phyloP scores from a whole-genome alignment of 1,140 invertebrate species.

The Drosophila bipectinata region DNA sequence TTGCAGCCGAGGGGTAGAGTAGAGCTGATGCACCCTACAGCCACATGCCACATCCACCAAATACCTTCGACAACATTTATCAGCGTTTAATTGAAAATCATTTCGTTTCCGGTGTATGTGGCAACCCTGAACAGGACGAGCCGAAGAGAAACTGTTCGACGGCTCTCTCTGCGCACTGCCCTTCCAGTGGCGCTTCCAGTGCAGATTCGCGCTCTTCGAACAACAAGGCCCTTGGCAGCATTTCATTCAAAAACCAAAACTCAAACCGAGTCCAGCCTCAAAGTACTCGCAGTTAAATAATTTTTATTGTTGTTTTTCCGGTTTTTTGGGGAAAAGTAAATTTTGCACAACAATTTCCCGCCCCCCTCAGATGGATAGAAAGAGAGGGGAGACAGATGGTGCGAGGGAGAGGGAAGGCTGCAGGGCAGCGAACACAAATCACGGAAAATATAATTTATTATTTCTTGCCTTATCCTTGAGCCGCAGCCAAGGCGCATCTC shows the following conservation, averaged over 20 bases:
- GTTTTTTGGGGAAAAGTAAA: constrained; percentile 33
- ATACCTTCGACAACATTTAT: constrained; percentile 38
- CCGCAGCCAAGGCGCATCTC: constrained; percentile 67
- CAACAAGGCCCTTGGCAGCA: constrained; percentile 4
- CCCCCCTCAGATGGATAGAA: neutral
- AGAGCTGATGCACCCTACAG: constrained; percentile 8
- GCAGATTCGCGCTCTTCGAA: constrained; percentile 19
- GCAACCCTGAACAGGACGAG: constrained; percentile 21
- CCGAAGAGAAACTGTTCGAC: constrained; percentile 12
- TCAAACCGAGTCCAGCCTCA: constrained; percentile 25
- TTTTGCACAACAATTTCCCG: constrained; percentile 40
- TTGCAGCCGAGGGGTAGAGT: constrained; percentile 12
- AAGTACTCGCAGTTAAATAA: constrained; percentile 37
- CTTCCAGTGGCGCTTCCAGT: constrained; percentile 38
- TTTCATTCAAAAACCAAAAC: constrained; percentile 46
- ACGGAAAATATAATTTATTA: constrained; percentile 81
- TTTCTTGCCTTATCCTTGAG: constrained; percentile 80
- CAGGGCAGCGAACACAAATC: constrained; percentile 68
- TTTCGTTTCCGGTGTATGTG: neutral
- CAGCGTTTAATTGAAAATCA: constrained; percentile 38
- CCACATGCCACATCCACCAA: constrained; percentile 7
- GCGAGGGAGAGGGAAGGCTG: constrained; percentile 25
- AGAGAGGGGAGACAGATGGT: neutral
- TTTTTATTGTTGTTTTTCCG: constrained; percentile 38
- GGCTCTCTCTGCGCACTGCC: constrained; percentile 58